Conservation (phyloP, 1,140 invertebrate genomes). For the Aphis gossypii region DNA sequence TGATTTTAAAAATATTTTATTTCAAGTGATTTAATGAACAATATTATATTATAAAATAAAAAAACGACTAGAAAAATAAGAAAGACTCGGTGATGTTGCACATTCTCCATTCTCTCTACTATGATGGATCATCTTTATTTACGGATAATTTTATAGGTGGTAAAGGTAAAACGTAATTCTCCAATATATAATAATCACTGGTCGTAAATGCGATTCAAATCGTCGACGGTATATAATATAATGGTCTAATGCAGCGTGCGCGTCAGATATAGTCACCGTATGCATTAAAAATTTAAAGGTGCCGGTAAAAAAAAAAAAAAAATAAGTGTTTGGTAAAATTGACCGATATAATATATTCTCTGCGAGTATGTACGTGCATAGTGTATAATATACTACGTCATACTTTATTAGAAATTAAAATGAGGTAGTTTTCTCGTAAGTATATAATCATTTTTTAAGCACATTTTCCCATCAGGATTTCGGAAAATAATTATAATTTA, state of each 20-base stretch:
- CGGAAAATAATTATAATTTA: neutral
- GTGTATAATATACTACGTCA: neutral
- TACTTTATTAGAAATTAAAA: neutral
- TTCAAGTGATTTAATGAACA: neutral
- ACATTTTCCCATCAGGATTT: neutral
- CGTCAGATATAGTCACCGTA: neutral
- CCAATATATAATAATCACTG: neutral
- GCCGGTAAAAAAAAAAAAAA: neutral
- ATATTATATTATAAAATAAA: neutral
- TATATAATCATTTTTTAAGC: slow-evolving; percentile 8
- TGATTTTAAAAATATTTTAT: too few species aligned
- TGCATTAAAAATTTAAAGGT: neutral
- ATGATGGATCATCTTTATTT: neutral
- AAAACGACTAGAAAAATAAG: neutral
- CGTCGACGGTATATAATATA: neutral
- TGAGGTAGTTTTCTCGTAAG: neutral
- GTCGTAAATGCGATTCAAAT: slow-evolving; percentile 1
- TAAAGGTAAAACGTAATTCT: slow-evolving; percentile 17
- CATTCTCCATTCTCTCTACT: neutral
- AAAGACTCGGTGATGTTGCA: neutral
- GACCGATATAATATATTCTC: slow-evolving; percentile 3
- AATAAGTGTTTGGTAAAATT: neutral
- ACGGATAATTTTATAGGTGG: neutral
- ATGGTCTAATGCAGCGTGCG: neutral
- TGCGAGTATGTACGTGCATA: neutral